Evolutionary conservation across 2,113 vertebrate genomes (phyloP).

Genomic region (Strix uralensis): DNA sequence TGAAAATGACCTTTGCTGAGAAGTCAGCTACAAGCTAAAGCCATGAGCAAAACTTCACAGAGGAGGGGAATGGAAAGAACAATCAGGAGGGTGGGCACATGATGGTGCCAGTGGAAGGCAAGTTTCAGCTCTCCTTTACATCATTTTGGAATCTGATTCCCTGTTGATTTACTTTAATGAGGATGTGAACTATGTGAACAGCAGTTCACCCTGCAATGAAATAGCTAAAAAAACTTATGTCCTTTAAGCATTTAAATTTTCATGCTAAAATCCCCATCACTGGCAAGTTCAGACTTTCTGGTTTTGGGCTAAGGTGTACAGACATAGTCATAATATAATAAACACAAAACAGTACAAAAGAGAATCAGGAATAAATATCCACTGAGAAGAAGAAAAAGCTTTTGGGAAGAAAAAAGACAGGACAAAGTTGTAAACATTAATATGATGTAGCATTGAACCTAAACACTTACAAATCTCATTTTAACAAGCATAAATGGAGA

Average conservation of each 20-base stretch:
- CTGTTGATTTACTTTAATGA: not conserved
- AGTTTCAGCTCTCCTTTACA: not conserved
- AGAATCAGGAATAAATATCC: not conserved
- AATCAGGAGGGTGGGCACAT: not conserved
- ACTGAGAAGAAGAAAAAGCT: not conserved
- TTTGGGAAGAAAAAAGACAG: not conserved
- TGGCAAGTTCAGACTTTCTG: not conserved
- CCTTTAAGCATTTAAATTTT: not conserved
- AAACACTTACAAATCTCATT: not conserved
- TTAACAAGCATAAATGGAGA: not conserved
- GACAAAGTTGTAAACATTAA: not conserved
- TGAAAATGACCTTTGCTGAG: not conserved
- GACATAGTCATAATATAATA: not conserved
- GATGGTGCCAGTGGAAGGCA: not conserved
- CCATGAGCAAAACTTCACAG: not conserved
- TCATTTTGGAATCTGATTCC: not conserved
- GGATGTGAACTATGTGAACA: slow-evolving; percentile 3
- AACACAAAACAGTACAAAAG: not conserved
- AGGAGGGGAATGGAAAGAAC: not conserved
- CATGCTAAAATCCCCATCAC: not conserved
- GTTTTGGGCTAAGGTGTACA: not conserved
- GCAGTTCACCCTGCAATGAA: not conserved
- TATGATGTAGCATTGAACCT: not conserved
- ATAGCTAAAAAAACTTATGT: not conserved
- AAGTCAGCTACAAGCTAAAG: not conserved